These are phyloP conservation scores for Bellardia pandia DNA, from an alignment of 2,888 invertebrate genomes.

Conservation along the genomic window DNA sequence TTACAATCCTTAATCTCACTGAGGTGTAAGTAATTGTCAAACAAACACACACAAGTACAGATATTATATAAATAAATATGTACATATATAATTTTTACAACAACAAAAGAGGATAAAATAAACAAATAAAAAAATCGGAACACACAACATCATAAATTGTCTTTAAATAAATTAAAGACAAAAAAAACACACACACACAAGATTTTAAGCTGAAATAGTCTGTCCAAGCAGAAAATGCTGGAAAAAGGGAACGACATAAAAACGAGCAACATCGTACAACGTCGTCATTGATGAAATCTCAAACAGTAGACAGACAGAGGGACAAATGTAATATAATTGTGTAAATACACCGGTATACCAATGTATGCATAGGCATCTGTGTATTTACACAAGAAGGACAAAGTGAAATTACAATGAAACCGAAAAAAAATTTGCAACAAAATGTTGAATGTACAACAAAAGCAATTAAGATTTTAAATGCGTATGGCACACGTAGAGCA, in stretches of 20 bases:
- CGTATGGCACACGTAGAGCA: conserved; percentile 62
- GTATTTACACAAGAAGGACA: conserved; percentile 39
- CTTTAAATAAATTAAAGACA: conserved; percentile 48
- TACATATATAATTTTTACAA: background rate
- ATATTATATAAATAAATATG: background rate
- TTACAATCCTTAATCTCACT: conserved; percentile 46
- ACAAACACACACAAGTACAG: background rate
- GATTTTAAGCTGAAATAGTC: conserved; percentile 27
- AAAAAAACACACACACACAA: background rate
- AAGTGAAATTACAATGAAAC: conserved; percentile 38
- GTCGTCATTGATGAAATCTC: conserved; percentile 65
- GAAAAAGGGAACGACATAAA: conserved; percentile 24
- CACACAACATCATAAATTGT: conserved; percentile 46
- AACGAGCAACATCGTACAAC: conserved; percentile 31
- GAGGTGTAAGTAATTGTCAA: conserved; percentile 54
- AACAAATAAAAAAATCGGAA: conserved; percentile 13
- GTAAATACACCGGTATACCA: conserved; percentile 50
- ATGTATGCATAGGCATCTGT: background rate
- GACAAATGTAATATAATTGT: conserved; percentile 40
- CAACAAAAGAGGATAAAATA: background rate
- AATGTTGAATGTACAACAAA: conserved; percentile 54
- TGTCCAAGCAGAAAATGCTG: conserved; percentile 39
- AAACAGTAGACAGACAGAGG: conserved; percentile 35
- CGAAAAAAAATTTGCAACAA: conserved; percentile 38
- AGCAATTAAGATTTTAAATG: conserved; percentile 73